A percentile compares a stretch with the other conserved stretches of the same genome.
phyloP scores from a whole-genome alignment of 2,888 invertebrate genomes.

The Cosmorhoe ocellata region DNA sequence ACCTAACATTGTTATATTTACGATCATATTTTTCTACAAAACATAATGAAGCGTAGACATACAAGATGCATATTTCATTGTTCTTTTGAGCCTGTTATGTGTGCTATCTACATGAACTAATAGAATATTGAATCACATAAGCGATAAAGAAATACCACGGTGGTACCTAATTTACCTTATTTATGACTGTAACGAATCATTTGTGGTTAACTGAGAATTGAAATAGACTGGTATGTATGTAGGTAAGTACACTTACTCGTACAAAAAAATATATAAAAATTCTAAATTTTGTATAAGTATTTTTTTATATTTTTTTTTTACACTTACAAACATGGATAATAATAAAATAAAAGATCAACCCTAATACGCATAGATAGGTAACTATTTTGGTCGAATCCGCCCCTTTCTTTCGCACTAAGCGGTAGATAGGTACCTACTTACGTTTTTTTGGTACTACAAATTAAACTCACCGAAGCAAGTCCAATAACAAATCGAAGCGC shows the following conservation, averaged over 20 bases:
- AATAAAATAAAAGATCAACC: too few relatives aligned
- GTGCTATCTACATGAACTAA: conserved; percentile 41
- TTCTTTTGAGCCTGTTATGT: conserved; percentile 28
- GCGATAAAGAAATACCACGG: conserved; percentile 22
- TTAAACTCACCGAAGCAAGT: conserved; percentile 82
- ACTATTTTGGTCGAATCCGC: too few relatives aligned
- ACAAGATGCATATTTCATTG: neutral
- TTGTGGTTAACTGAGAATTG: conserved; percentile 8
- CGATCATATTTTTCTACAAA: neutral
- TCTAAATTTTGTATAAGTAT: too few relatives aligned
- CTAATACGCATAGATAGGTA: too few relatives aligned
- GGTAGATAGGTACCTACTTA: too few relatives aligned
- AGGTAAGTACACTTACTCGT: too few relatives aligned
- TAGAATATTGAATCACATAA: conserved; percentile 21
- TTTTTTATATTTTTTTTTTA: too few relatives aligned
- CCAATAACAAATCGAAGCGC: conserved; percentile 83
- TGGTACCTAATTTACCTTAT: conserved; percentile 4
- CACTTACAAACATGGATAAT: too few relatives aligned
- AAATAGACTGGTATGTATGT: too few relatives aligned
- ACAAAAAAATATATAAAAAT: too few relatives aligned
- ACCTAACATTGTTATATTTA: neutral
- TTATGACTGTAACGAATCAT: conserved; percentile 33
- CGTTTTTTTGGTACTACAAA: too few relatives aligned
- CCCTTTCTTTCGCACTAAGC: too few relatives aligned
- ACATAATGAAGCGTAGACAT: neutral